Percentiles rank a stretch among this genome's conserved stretches.
Evolutionary conservation across 2,113 vertebrate species (phyloP).

Genomic region (Peromyscus maniculatus): DNA sequence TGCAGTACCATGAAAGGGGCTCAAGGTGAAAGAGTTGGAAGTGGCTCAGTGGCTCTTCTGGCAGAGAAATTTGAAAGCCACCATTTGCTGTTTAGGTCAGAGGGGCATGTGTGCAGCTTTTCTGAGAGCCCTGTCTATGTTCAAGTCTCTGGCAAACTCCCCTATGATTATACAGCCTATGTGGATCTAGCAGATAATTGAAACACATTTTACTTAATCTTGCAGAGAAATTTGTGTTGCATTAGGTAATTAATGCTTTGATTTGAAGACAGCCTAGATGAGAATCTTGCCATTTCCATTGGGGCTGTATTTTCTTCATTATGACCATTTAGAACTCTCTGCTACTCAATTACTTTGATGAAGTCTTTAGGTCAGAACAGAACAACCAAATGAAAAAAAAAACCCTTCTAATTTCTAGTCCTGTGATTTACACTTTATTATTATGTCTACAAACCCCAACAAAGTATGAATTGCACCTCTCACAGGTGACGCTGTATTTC

Average conservation of each 20-base stretch:
- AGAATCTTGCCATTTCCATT: background rate
- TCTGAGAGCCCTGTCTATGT: background rate
- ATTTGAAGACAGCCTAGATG: background rate
- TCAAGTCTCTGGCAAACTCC: background rate
- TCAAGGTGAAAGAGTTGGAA: too few species aligned
- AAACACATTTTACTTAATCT: background rate
- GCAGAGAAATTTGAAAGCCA: background rate
- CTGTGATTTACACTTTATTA: background rate
- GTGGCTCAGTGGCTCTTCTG: background rate
- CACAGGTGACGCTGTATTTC: background rate
- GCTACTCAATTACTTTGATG: background rate
- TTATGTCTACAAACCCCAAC: background rate
- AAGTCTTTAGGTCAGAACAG: background rate
- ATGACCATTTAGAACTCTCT: background rate
- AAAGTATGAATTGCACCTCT: background rate
- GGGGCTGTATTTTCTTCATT: background rate
- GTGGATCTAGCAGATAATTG: background rate
- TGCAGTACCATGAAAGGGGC: too few species aligned
- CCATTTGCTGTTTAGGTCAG: too few species aligned
- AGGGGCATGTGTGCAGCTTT: accelerated
- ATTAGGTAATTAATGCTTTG: background rate
- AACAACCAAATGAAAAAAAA: background rate
- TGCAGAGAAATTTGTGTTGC: background rate
- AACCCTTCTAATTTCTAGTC: background rate
- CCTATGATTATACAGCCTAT: too few species aligned